These are phyloP conservation scores for Coelinius sp. DNA, from an alignment of 2,888 invertebrate genomes.

Conservation along the genomic window DNA sequence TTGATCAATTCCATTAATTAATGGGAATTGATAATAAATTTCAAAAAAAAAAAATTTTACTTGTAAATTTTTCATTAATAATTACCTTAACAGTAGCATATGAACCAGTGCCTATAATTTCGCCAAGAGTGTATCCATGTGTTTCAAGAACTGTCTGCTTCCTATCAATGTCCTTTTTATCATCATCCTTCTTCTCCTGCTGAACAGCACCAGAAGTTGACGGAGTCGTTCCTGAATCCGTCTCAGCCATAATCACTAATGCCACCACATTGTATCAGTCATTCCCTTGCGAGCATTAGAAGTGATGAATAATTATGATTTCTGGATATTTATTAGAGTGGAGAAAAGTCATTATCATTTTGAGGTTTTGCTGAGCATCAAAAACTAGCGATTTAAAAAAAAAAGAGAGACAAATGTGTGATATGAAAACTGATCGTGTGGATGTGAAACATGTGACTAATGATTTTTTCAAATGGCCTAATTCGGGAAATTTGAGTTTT, in stretches of 20 bases:
- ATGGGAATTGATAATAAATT: not conserved
- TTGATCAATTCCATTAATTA: slow-evolving; percentile 24
- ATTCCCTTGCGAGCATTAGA: not conserved
- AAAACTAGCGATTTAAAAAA: not conserved
- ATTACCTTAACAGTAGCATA: slow-evolving; percentile 85
- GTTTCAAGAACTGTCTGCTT: slow-evolving; percentile 80
- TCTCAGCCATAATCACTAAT: slow-evolving; percentile 39
- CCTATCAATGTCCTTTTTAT: slow-evolving; percentile 45
- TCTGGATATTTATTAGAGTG: not conserved
- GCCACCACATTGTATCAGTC: not conserved
- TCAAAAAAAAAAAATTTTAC: not conserved
- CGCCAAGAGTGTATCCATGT: slow-evolving; percentile 83
- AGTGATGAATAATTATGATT: not conserved
- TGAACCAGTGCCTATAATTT: slow-evolving; percentile 85
- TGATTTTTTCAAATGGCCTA: no score
- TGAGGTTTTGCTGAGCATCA: not conserved
- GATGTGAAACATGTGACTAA: slow-evolving; percentile 1
- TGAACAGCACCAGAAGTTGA: slow-evolving; percentile 14
- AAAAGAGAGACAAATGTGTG: not conserved
- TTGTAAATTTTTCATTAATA: slow-evolving; percentile 23
- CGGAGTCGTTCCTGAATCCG: slow-evolving; percentile 34
- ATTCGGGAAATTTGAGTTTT: no score
- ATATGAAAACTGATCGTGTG: no score
- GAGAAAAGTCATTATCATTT: not conserved
- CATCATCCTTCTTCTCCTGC: slow-evolving; percentile 35